A percentile compares a stretch with the other conserved stretches of the same genome.
Evolutionary conservation across 1,140 invertebrate genomes (phyloP).

Genomic region (Cydia amplana): DNA sequence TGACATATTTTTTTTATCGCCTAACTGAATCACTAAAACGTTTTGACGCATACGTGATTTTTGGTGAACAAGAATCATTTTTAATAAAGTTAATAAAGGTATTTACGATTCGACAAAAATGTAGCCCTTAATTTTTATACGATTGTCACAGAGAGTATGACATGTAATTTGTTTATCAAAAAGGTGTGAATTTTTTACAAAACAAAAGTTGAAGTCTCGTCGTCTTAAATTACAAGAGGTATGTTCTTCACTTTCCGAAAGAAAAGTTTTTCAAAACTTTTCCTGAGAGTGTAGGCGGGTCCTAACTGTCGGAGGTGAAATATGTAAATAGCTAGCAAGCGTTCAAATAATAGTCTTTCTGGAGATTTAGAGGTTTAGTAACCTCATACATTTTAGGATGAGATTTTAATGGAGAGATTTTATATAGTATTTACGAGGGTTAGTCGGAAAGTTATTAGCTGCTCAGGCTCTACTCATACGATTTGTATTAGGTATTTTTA

Average conservation of each 20-base stretch:
- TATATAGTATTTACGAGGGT: neutral
- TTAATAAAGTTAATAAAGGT: neutral
- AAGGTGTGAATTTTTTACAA: neutral
- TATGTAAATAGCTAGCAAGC: conserved; percentile 28
- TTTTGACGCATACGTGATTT: conserved; percentile 15
- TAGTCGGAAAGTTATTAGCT: neutral
- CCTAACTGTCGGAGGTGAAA: conserved; percentile 30
- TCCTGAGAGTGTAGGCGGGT: conserved; percentile 13
- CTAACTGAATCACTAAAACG: conserved; percentile 27
- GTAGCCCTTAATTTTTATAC: neutral
- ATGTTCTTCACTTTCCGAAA: neutral
- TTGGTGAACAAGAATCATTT: neutral
- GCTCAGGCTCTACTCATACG: too few species aligned
- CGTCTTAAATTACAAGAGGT: neutral
- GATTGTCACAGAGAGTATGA: too few species aligned
- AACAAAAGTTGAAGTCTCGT: neutral
- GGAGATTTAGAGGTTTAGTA: conserved; percentile 15
- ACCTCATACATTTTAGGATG: neutral
- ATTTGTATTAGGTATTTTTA: too few species aligned
- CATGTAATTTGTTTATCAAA: too few species aligned
- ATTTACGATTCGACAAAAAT: neutral
- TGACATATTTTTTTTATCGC: conserved; percentile 14
- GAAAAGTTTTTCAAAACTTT: conserved; percentile 27
- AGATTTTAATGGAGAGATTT: neutral
- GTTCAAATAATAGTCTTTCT: conserved; percentile 23